Evolutionary conservation across 1,140 invertebrate genomes (phyloP).

Genomic region (Choristoneura fumiferana): DNA sequence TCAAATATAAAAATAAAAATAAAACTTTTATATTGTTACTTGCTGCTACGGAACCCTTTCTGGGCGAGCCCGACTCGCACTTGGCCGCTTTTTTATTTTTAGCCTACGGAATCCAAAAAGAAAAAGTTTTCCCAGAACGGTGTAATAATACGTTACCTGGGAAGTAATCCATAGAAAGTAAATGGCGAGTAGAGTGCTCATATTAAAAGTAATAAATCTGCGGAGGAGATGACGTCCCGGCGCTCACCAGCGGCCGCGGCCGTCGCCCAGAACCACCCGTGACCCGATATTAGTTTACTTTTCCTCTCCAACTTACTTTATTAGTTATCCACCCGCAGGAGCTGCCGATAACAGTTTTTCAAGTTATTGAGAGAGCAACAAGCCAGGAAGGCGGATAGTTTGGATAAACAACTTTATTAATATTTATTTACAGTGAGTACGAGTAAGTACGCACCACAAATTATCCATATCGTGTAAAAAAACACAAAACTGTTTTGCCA

Average conservation of each 20-base stretch:
- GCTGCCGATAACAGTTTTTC: conserved; percentile 66
- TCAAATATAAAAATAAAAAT: too few relatives aligned
- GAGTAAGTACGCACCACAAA: background rate
- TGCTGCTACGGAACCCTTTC: too few relatives aligned
- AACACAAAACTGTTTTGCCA: too few relatives aligned
- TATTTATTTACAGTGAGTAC: too few relatives aligned
- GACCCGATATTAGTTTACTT: conserved; percentile 77
- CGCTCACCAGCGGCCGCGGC: conserved; percentile 39
- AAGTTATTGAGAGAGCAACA: conserved; percentile 56
- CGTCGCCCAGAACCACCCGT: conserved; percentile 56
- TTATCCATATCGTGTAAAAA: background rate
- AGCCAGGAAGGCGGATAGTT: conserved; percentile 43
- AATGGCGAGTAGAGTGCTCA: conserved; percentile 54
- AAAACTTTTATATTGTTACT: too few relatives aligned
- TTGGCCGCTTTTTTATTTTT: too few relatives aligned
- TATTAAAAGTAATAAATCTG: conserved; percentile 75
- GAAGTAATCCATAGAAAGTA: conserved; percentile 40
- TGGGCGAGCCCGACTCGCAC: too few relatives aligned
- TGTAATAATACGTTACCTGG: background rate
- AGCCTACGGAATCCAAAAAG: too few relatives aligned
- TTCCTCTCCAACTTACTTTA: conserved; percentile 76
- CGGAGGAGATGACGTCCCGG: conserved; percentile 55
- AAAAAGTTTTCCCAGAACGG: background rate
- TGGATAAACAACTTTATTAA: too few relatives aligned
- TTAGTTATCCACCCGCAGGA: conserved; percentile 69